Evolutionary conservation across 2,888 invertebrate genomes (phyloP).

Genomic region (Pomacea canaliculata): DNA sequence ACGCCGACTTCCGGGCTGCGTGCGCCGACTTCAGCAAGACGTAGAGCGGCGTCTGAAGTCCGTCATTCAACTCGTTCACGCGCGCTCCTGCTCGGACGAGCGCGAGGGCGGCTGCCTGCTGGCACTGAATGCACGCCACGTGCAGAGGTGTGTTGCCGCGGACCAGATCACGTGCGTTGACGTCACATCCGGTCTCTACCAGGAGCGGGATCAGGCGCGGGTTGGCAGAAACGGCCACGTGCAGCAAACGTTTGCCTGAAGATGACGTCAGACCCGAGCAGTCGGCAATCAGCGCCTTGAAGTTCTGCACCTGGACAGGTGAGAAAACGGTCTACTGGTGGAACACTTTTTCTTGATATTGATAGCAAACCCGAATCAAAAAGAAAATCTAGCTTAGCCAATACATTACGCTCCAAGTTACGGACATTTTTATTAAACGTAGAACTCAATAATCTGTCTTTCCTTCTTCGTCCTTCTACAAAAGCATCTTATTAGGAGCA

Average conservation of each 20-base stretch:
- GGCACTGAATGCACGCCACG: conserved; percentile 42
- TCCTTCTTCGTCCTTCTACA: too few relatives aligned
- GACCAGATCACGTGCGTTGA: conserved; percentile 42
- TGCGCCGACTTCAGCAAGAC: conserved; percentile 42
- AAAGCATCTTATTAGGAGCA: too few relatives aligned
- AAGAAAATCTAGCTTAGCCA: too few relatives aligned
- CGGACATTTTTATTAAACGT: background rate
- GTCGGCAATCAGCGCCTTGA: conserved; percentile 10
- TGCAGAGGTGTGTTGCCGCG: conserved; percentile 50
- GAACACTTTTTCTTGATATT: too few relatives aligned
- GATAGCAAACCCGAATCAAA: too few relatives aligned
- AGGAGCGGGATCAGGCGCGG: conserved; percentile 37
- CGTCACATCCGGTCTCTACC: conserved; percentile 43
- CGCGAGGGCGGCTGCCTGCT: conserved; percentile 34
- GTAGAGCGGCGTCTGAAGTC: conserved; percentile 45
- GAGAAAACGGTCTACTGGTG: background rate
- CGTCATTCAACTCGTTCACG: conserved; percentile 41
- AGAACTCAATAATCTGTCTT: too few relatives aligned
- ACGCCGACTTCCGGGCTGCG: conserved; percentile 32
- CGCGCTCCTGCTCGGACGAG: conserved; percentile 44
- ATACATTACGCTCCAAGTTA: background rate
- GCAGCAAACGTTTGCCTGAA: conserved; percentile 42
- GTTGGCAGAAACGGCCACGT: conserved; percentile 41
- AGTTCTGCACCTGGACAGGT: background rate
- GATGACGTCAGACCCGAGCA: conserved; percentile 25